These are phyloP conservation scores for Neocrepidodera transversa DNA, from an alignment of 2,888 invertebrate species.

Conservation along the genomic window DNA sequence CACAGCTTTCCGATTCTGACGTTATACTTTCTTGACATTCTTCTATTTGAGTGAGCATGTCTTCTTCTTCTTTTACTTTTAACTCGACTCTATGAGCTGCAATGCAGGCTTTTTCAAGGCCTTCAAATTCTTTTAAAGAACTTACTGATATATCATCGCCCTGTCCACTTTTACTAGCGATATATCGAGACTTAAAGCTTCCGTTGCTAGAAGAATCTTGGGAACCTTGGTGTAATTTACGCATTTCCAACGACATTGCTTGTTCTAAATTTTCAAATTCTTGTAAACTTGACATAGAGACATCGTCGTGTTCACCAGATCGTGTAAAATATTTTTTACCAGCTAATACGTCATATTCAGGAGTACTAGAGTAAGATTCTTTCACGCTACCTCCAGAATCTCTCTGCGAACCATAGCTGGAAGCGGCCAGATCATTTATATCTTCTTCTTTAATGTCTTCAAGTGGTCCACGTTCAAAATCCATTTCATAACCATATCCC, in stretches of 20 bases:
- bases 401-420: slow-evolving; percentile 78
- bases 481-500: slow-evolving; percentile 75
- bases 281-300: slow-evolving; percentile 90
- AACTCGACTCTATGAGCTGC: slow-evolving; percentile 85
- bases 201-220: slow-evolving; percentile 86
- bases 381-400: slow-evolving; percentile 84
- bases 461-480: slow-evolving; percentile 81
- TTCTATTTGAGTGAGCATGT: slow-evolving; percentile 67
- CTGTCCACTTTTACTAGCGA: slow-evolving; percentile 74
- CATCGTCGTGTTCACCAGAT: slow-evolving; percentile 87
- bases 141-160: slow-evolving; percentile 87
- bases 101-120: slow-evolving; percentile 85
- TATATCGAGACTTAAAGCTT: slow-evolving; percentile 77
- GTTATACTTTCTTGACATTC: slow-evolving; percentile 63
- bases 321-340: slow-evolving; percentile 83
- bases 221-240: slow-evolving; percentile 72
- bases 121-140: slow-evolving; percentile 92
- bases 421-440: slow-evolving; percentile 78
- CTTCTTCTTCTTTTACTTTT: slow-evolving; percentile 85
- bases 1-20: slow-evolving; percentile 66
- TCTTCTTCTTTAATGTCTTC: slow-evolving; percentile 95
- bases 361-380: slow-evolving; percentile 90
- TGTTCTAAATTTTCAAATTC: slow-evolving; percentile 93
- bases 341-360: slow-evolving; percentile 87
- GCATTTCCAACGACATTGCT: slow-evolving; percentile 81